Base-by-base conservation (phyloP, 2,113 vertebrate species). In the Scomber japonicus region DNA sequence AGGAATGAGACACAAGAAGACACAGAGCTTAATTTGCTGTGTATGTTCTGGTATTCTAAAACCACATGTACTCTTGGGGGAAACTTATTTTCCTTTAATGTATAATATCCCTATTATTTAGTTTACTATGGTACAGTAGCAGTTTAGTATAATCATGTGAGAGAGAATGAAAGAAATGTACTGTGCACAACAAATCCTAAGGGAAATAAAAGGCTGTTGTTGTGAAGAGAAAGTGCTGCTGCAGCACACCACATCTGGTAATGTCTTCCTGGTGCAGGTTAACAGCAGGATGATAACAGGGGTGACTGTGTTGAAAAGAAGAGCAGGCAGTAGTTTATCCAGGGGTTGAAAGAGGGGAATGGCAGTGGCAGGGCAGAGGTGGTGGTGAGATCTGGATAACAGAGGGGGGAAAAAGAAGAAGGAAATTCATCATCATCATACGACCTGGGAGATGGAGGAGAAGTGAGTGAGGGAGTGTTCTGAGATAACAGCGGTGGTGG, bases 401-500 rank as follows among this genome's bases (percentile, higher is more conserved):
- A 48, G 68, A 19, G 68, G 24, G 24, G 24, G 24, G 64, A 46
- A 40, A 56, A 49, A 17, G 12, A 21, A 70, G 2, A 53, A 62
- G 55, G 30, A 68, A 75, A 79, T 55, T 48, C 48, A 45, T 15
- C 30, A 3, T 12, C 21, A 27, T 27, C 24, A 27, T 27, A 31
- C 27, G 19, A 55, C 59, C 53, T 35, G 16, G 54, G n/a, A 70
- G 71, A n/a, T 11, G 0, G n/a, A 63, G 73, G 46, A 64, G 71
- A 71, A 57, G 53, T 27, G 24, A 27, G 31, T 11, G 81, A 56
- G 62, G 67, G 3, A 44, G 51, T 2, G 30, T 2, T 35, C 14
- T 19, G 35, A 75, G 87, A 92, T 91, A 89, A 88, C 60, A 19
- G 74, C 12, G 40, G 64, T 21, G 76, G 80, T 78, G 86, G 81